Percentiles rank a stretch among this genome's conserved stretches.
Evolutionary conservation across 1,140 invertebrate species (phyloP).

Genomic region (Drosophila watanabei): DNA sequence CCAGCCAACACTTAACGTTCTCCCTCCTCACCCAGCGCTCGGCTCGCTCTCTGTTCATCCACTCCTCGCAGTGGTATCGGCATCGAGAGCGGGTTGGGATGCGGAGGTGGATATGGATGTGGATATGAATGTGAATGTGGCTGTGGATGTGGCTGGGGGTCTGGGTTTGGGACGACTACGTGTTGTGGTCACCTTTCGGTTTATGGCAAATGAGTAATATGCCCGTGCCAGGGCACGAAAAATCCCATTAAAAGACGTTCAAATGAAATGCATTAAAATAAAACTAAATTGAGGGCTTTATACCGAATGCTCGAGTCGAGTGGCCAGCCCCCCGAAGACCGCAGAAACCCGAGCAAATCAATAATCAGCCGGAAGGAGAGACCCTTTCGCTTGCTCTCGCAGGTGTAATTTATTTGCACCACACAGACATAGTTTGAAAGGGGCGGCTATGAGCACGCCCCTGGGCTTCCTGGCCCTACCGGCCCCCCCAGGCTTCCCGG

Average conservation of each 20-base stretch:
- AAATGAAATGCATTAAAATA: constrained; percentile 83
- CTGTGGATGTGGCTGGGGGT: constrained; percentile 15
- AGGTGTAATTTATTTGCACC: constrained; percentile 67
- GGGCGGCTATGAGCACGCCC: constrained; percentile 34
- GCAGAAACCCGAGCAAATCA: constrained; percentile 72
- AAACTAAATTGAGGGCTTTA: constrained; percentile 81
- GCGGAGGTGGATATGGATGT: constrained; percentile 8
- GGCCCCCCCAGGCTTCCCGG: neutral
- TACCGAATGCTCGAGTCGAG: constrained; percentile 41
- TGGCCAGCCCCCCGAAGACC: constrained; percentile 25
- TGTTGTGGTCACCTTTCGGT: constrained; percentile 83
- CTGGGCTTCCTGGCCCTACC: constrained; percentile 33
- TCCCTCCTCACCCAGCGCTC: constrained; percentile 28
- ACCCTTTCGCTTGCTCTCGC: constrained; percentile 18
- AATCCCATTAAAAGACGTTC: constrained; percentile 81
- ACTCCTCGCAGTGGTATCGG: constrained; percentile 14
- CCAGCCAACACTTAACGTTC: constrained; percentile 75
- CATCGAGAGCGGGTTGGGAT: constrained; percentile 11
- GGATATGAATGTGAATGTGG: constrained; percentile 11
- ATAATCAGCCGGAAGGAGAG: constrained; percentile 55
- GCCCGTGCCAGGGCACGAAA: constrained; percentile 62
- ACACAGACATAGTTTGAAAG: constrained; percentile 35
- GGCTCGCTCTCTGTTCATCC: constrained; percentile 17
- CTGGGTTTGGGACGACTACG: constrained; percentile 52
- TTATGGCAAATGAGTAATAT: constrained; percentile 83